Evolutionary conservation across 1,140 invertebrate species (phyloP).

Genomic region (Helicoverpa armigera): DNA sequence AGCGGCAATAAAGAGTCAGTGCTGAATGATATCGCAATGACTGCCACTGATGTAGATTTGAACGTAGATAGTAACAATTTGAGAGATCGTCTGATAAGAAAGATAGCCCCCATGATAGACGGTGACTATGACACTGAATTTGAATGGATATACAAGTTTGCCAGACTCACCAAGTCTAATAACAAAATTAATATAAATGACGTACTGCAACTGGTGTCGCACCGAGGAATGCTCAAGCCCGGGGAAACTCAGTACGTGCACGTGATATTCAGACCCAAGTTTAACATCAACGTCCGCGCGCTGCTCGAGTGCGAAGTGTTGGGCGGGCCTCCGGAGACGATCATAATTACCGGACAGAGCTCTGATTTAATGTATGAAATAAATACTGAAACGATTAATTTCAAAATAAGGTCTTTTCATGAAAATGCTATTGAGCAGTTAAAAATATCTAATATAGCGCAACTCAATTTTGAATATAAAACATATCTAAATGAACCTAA

Average conservation of each 20-base stretch:
- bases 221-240: conserved; percentile 75
- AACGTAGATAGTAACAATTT: not conserved
- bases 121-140: conserved; percentile 65
- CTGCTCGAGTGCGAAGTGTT: conserved; percentile 79
- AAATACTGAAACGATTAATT: conserved; percentile 73
- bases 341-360: conserved; percentile 75
- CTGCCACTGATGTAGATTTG: not conserved
- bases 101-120: conserved; percentile 71
- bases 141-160: conserved; percentile 75
- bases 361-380: conserved; percentile 76
- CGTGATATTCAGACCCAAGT: conserved; percentile 73
- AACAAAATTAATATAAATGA: conserved; percentile 66
- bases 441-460: conserved; percentile 69
- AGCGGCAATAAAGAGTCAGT: not conserved
- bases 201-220: conserved; percentile 69
- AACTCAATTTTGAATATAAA: conserved; percentile 76
- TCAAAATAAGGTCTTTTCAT: conserved; percentile 81
- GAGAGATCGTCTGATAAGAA: conserved; percentile 65
- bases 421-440: conserved; percentile 75
- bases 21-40: not conserved
- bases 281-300: conserved; percentile 72
- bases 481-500: conserved; percentile 74
- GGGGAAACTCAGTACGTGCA: conserved; percentile 76
- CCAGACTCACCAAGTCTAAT: conserved; percentile 55
- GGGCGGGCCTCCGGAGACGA: conserved; percentile 75